Evolutionary conservation across 2,113 vertebrate species (phyloP).

Genomic region (Chitala chitala): DNA sequence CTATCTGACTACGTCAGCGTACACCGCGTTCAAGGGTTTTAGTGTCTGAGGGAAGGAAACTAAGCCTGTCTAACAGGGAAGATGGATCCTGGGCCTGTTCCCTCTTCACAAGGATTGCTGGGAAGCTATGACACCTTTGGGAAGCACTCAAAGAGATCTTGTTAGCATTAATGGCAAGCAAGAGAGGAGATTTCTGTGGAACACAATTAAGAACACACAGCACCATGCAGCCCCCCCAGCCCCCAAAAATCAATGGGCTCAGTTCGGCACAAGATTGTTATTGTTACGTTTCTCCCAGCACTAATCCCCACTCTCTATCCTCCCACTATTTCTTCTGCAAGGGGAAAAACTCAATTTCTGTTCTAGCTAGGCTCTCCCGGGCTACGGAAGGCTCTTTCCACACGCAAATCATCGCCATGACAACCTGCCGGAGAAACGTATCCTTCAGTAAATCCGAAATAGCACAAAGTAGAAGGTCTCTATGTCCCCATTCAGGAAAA

Average conservation of each 20-base stretch:
- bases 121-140: conserved; percentile 40
- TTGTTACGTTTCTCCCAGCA: conserved; percentile 51
- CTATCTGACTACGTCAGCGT: too few relatives aligned
- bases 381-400: conserved; percentile 40
- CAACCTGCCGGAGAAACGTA: conserved; percentile 52
- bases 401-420: conserved; percentile 55
- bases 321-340: conserved; percentile 57
- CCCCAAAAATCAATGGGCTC: conserved; percentile 59
- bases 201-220: conserved; percentile 61
- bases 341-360: conserved; percentile 66
- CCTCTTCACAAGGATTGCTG: not conserved
- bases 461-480: conserved; percentile 34
- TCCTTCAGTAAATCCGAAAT: conserved; percentile 46
- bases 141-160: conserved; percentile 48
- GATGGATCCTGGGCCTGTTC: not conserved
- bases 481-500: conserved; percentile 31
- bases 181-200: conserved; percentile 55
- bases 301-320: conserved; percentile 45
- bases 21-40: not conserved
- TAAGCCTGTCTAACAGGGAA: not conserved
- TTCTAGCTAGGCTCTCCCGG: conserved; percentile 56
- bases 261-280: conserved; percentile 60
- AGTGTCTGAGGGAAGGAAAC: conserved; percentile 4
- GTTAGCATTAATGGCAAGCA: conserved; percentile 40
- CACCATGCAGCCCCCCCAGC: too few relatives aligned